Base-by-base conservation (phyloP, 2,113 vertebrate genomes). In the Xenotilapia flavipinnis region DNA sequence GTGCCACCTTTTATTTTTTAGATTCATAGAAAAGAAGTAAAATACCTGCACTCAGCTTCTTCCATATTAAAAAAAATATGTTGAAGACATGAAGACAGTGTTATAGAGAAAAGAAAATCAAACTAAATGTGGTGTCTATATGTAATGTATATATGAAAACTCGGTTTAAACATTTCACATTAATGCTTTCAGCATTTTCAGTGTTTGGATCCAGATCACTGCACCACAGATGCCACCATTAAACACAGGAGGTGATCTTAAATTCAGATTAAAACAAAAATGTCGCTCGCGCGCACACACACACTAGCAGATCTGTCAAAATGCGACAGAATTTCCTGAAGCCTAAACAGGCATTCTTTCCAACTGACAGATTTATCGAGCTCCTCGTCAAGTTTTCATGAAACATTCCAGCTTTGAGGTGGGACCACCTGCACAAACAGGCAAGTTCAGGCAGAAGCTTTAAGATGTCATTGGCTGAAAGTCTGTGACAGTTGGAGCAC, bases 241-340 rank as follows among this genome's bases (percentile, higher is more conserved):
- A 62, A 62, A 62, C 17, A 62, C 31, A n/a, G 0, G 17, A 62
- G 17, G 0, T n/a, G 9, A 62, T 3, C 31, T 36, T 36, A 36
- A 36, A 62, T 19, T 62, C 17, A 62, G 31, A n/a, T 65, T 65
- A 36, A n/a, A n/a, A 65, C 31, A 36, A 65, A 36, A n/a, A 62
- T 62, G 58, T 62, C 2, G 2, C 28, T 33, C 56, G 0, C 0
- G 1, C 5, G 0, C 58, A 62, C 58, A 60, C 28, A 62, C n/a
- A 54, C 2, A 11, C 31, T 0, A 42, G 8, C 23, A 7, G 6
- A 75, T 47, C 70, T 47, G 21, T 75, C 40, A 1, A 26, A 45
- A 8, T 45, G 68, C 5, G 5, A 73, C 6, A 0, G 0, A 21
- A 14, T 21, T 38, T 4, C 68, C 68, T 45, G 68, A 73, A 26